Evolutionary conservation across 2,113 vertebrate genomes (phyloP), one percentile per base, ranked within the genome.

Genomic region (Leucoraja erinaceus): DNA sequence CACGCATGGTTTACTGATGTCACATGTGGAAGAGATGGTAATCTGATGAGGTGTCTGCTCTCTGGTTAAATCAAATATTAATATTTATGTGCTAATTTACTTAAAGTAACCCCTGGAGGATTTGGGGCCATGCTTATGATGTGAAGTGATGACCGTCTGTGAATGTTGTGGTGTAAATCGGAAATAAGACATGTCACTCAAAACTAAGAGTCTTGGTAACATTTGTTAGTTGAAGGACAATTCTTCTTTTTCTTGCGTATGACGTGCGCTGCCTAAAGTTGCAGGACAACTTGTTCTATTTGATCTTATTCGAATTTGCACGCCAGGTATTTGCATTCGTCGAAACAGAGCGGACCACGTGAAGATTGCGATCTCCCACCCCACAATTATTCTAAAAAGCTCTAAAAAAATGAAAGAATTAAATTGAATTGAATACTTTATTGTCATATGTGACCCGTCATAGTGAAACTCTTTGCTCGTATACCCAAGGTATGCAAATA

Each of bases 41-140:
- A 74, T 72, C 66, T 91, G 68, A 38, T 74, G 66, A 91, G 90
- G 68, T 63, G 47, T 11, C 22, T 91, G 20, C 90, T 91, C 31
- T 70, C 33, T 72, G 68, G 33, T 54, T 91, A 25, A 38, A 91
- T n/a, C 68, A 91, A 88, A 28, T 66, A 91, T 91, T 91, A 91
- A 91, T 91, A 91, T 91, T 91, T 25, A 91, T 72, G 66, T 74
- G 68, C 54, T 47, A 28, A 74, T 91, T 91, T 70, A 91, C 5
- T 70, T 47, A 70, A 47, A 54, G 10, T 91, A 54, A 74, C 66
- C 90, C 38, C 10, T 31, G 38, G 66, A 91, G 20, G 90, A 72
- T 38, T 72, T 91, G n/a, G 38, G 33, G 66, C 28, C 33, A 91
- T 47, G 68, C 18, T 91, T 61, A 90, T 90, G 16, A 70, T 38